Conservation (phyloP, 2,797 vertebrate species). For the Sebastes matsubarae region DNA sequence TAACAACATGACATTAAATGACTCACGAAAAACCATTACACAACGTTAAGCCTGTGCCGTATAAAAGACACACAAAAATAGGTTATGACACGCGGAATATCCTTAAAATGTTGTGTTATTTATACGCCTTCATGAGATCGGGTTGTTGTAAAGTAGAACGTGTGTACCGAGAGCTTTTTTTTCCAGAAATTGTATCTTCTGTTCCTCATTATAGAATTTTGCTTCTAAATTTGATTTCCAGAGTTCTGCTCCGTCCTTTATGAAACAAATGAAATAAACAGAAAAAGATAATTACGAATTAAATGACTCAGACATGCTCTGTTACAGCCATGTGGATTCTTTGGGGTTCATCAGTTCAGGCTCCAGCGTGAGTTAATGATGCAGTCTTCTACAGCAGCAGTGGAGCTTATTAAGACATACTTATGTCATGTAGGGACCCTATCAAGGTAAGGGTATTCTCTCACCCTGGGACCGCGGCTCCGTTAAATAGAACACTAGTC, state of each 20-base stretch:
- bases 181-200: background rate
- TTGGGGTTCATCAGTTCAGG: background rate
- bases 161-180: background rate
- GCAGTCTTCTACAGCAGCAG: background rate
- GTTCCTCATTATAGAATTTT: background rate
- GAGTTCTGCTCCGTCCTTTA: background rate
- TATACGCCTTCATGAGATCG: too few species aligned
- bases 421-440: slow-evolving; percentile 2
- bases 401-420: slow-evolving; percentile 29
- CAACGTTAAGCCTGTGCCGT: too few species aligned
- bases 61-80: too few species aligned
- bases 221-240: background rate
- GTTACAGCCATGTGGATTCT: background rate
- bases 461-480: slow-evolving; percentile 5
- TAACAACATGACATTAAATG: too few species aligned
- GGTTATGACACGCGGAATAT: too few species aligned
- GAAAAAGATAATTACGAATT: background rate
- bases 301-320: background rate
- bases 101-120: too few species aligned
- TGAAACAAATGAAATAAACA: background rate
- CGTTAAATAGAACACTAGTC: slow-evolving; percentile 29
- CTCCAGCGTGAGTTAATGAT: slow-evolving; percentile 8
- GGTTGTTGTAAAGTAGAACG: background rate
- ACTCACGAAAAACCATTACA: too few species aligned
- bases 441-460: background rate